These are phyloP conservation scores for Ptychadena robeensis DNA, from an alignment of 2,797 vertebrate genomes.

Conservation along the genomic window DNA sequence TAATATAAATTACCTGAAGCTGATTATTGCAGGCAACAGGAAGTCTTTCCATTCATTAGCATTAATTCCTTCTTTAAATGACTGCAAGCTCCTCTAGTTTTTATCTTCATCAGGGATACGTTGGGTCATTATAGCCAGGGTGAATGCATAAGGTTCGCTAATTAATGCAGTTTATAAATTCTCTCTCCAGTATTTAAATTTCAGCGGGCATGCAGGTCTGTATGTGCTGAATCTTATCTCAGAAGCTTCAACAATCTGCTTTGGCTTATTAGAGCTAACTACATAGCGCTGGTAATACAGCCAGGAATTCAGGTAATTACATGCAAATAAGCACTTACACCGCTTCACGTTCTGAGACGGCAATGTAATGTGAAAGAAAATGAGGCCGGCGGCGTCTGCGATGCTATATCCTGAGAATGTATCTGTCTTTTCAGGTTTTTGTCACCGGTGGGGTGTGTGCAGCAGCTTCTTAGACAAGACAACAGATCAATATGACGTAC, in stretches of 20 bases:
- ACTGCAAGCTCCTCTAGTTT: background rate
- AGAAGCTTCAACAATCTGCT: conserved; percentile 17
- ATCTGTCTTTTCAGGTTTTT: background rate
- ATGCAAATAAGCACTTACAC: conserved; percentile 40
- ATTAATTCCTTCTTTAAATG: background rate
- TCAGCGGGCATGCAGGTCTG: background rate
- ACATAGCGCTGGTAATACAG: conserved; percentile 9
- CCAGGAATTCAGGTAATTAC: conserved; percentile 36
- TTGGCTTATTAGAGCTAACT: conserved; percentile 20
- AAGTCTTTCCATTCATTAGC: background rate
- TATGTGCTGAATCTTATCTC: background rate
- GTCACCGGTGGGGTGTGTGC: background rate
- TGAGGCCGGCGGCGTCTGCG: conserved; percentile 3
- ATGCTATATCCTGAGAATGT: background rate
- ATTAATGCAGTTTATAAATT: background rate
- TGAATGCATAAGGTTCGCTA: background rate
- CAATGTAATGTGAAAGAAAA: background rate
- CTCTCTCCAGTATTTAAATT: background rate
- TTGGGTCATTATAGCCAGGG: background rate
- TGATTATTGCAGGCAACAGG: background rate
- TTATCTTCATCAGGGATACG: background rate
- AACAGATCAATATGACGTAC: background rate
- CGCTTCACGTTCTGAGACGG: conserved; percentile 6
- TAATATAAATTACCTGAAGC: background rate
- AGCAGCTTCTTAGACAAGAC: background rate